Evolutionary conservation across 2,888 invertebrate genomes (phyloP), one percentile per base, ranked within the genome.

Genomic region (Diarsia rubi): DNA sequence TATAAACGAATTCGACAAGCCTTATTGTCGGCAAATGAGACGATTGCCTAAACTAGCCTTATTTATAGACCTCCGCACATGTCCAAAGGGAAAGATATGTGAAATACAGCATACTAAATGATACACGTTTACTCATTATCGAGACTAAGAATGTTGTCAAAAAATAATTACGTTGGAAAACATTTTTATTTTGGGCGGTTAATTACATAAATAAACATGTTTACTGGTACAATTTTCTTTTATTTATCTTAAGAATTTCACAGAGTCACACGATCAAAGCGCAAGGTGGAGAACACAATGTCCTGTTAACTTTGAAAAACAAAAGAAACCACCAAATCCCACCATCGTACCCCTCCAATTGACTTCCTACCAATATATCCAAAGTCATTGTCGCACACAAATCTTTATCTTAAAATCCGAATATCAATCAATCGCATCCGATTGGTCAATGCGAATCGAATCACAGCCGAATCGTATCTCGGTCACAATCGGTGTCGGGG

Each of bases 401-500:
- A 84, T 79, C 75, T 85, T 84, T 79, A 85, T 87, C 79, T 83
- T 73, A 73, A 90, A 90, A 91, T 90, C 90, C 92, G 90, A 91
- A 90, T 90, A 91, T 93, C 91, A 89, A 92, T 92, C 92, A 89
- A 88, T 86, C 79, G 81, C 76, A 76, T 86, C 86, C 89, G 90
- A 92, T 89, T 88, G 91, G 90, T 90, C 89, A 92, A 93, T 92
- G 90, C 88, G 87, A 90, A 90, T 90, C 90, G 91, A 90, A 91
- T 92, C 91, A 90, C 91, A 85, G 91, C 87, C 86, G 86, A 88
- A 88, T 88, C 85, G 91, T 94, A 95, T 96, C 96, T 92, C 86
- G 90, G 86, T 88, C 91, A 92, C 92, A 91, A 95, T 96, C 96
- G 92, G 93, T 93, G 94, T 93, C 90, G 89, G 82, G 83, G 86